Evolutionary conservation across 1,140 invertebrate genomes (phyloP).

Genomic region (Aphidius gifuensis): DNA sequence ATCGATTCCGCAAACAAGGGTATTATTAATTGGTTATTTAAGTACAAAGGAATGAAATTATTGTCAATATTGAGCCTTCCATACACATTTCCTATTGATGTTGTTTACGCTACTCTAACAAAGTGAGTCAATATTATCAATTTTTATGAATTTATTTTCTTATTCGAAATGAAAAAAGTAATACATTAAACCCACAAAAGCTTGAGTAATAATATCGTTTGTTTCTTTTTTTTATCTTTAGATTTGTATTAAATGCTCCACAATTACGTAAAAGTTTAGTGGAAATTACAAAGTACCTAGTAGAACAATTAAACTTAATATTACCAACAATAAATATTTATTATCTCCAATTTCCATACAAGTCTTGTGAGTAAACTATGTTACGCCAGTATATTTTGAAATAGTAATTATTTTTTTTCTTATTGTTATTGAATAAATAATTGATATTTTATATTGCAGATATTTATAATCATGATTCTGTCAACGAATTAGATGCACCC

Average conservation of each 20-base stretch:
- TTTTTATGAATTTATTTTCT: not conserved
- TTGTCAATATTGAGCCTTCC: conserved; percentile 78
- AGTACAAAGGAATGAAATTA: conserved; percentile 75
- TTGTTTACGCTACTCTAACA: conserved; percentile 76
- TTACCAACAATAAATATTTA: conserved; percentile 56
- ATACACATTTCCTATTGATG: conserved; percentile 80
- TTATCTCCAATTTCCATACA: conserved; percentile 57
- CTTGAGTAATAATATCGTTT: no score
- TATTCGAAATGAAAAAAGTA: no score
- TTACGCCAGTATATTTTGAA: not conserved
- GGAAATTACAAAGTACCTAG: conserved; percentile 57
- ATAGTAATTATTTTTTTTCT: no score
- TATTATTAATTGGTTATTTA: conserved; percentile 84
- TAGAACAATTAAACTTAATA: conserved; percentile 56
- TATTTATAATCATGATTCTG: conserved; percentile 47
- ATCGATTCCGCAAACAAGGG: conserved; percentile 89
- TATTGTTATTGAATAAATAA: conserved; percentile 17
- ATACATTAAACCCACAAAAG: no score
- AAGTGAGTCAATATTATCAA: conserved; percentile 64
- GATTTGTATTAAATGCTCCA: conserved; percentile 60
- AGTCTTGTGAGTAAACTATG: conserved; percentile 51
- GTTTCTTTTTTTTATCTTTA: conserved; percentile 33
- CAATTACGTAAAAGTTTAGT: conserved; percentile 57
- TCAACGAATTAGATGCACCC: conserved; percentile 38
- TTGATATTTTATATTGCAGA: conserved; percentile 38